phyloP scores from a whole-genome alignment of 1,140 invertebrate species.

The Drosophila malerkotliana region DNA sequence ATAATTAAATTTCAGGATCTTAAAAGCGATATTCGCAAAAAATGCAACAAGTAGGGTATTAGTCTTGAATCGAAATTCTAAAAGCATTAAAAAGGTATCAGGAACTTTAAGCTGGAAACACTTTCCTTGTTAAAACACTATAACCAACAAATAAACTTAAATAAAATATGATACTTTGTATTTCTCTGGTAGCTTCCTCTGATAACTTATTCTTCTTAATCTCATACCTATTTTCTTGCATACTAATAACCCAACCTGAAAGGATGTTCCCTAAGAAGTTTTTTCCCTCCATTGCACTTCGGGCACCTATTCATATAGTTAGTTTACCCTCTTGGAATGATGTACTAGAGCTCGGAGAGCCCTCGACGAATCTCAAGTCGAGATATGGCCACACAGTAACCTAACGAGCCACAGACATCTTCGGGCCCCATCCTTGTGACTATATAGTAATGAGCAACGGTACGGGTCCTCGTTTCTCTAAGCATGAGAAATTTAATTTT shows the following conservation, averaged over 20 bases:
- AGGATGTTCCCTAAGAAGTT: neutral
- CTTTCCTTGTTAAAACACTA: too few species aligned
- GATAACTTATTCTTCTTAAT: neutral
- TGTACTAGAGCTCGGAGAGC: conserved; percentile 40
- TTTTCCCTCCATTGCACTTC: conserved; percentile 23
- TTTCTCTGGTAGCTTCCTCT: neutral
- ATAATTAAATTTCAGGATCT: conserved; percentile 47
- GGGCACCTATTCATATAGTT: conserved; percentile 26
- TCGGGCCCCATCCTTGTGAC: conserved; percentile 26
- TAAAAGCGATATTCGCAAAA: conserved; percentile 10
- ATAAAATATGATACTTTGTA: too few species aligned
- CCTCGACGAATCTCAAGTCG: conserved; percentile 66
- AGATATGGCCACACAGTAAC: conserved; percentile 69
- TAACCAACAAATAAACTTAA: too few species aligned
- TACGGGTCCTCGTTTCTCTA: conserved; percentile 44
- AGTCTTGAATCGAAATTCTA: neutral
- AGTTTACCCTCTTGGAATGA: conserved; percentile 41
- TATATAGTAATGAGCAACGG: conserved; percentile 71
- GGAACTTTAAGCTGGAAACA: too few species aligned
- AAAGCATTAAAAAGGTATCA: too few species aligned
- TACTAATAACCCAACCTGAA: neutral
- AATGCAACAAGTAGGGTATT: conserved; percentile 22
- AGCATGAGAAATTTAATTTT: conserved; percentile 77
- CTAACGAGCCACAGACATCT: conserved; percentile 51
- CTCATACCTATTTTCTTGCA: neutral